phyloP scores from a whole-genome alignment of 2,888 invertebrate species.

The Schizaphis graminum region DNA sequence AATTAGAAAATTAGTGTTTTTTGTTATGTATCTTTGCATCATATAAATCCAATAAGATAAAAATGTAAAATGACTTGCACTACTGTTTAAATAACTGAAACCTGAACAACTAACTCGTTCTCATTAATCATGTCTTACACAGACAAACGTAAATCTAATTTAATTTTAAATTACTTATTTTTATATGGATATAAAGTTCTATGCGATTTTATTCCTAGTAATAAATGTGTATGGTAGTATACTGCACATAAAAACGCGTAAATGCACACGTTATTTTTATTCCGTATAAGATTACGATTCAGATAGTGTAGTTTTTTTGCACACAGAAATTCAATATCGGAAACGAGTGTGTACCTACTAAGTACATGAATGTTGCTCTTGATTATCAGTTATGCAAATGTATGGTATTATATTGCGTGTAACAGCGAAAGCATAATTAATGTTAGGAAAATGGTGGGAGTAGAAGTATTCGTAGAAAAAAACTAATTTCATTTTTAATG shows the following conservation, averaged over 20 bases:
- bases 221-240: background rate
- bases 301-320: constrained; percentile 32
- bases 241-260: background rate
- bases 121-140: constrained; percentile 52
- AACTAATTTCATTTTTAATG: constrained; percentile 43
- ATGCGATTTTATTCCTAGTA: constrained; percentile 30
- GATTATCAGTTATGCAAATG: constrained; percentile 39
- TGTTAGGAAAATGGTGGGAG: background rate
- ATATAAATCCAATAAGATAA: constrained; percentile 23
- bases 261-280: constrained; percentile 24
- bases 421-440: constrained; percentile 33
- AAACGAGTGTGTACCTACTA: constrained; percentile 23
- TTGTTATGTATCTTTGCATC: background rate
- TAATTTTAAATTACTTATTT: constrained; percentile 51
- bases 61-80: constrained; percentile 33
- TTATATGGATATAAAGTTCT: background rate
- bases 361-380: constrained; percentile 20
- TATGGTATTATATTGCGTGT: constrained; percentile 4
- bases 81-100: constrained; percentile 24
- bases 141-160: constrained; percentile 43
- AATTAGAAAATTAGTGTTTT: background rate
- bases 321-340: constrained; percentile 28
- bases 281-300: constrained; percentile 28
- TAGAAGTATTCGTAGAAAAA: constrained; percentile 20
- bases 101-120: background rate